These are phyloP conservation scores for Meda fulgida DNA, from an alignment of 2,797 vertebrate species.

Conservation along the genomic window DNA sequence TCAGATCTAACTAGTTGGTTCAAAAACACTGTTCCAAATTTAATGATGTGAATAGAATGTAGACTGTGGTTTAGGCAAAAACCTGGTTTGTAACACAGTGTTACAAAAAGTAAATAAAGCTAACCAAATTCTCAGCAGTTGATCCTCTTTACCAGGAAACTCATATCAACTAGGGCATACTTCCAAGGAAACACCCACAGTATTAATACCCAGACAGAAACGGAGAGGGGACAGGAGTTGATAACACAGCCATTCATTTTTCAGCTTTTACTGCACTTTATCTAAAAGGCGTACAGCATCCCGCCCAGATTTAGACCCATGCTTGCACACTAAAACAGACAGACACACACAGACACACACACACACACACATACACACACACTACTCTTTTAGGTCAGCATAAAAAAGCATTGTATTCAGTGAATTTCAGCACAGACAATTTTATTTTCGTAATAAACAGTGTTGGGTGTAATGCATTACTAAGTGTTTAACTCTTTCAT, in stretches of 20 bases:
- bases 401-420: no score
- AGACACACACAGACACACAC: neutral
- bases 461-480: no score
- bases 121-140: conserved; percentile 41
- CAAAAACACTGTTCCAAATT: neutral
- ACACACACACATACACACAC: neutral
- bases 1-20: neutral
- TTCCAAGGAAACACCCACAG: conserved; percentile 19
- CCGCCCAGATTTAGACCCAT: neutral
- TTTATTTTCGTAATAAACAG: no score
- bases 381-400: neutral
- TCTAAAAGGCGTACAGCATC: conserved; percentile 1
- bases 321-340: neutral
- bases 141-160: conserved; percentile 40
- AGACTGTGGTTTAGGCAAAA: neutral
- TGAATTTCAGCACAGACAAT: no score
- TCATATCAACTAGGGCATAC: conserved; percentile 34
- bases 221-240: conserved; percentile 18
- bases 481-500: no score
- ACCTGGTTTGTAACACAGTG: neutral
- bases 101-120: conserved; percentile 8
- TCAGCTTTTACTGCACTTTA: conserved; percentile 5
- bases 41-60: no score
- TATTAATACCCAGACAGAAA: conserved; percentile 52
- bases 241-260: conserved; percentile 22